These are phyloP conservation scores for Pyrochroa serraticornis DNA, from an alignment of 2,888 invertebrate species.

Conservation along the genomic window DNA sequence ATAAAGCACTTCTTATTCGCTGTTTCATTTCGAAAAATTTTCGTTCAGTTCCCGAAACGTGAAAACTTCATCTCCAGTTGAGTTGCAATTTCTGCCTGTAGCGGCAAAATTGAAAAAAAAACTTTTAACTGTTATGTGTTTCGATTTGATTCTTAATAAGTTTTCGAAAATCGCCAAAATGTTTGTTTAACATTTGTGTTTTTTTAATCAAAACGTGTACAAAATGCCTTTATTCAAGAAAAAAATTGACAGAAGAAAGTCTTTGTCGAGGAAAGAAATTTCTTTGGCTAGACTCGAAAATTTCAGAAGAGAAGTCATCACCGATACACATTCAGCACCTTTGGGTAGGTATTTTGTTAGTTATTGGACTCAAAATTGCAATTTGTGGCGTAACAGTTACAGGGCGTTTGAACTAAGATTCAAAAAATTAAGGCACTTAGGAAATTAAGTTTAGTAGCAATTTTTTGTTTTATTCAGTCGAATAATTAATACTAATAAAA, in stretches of 20 bases:
- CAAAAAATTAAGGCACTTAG: too few relatives aligned
- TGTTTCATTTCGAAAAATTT: conserved; percentile 24
- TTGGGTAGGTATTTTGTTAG: conserved; percentile 45
- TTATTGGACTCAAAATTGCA: neutral
- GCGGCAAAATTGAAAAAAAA: neutral
- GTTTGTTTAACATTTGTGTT: conserved; percentile 8
- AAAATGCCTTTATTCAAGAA: conserved; percentile 47
- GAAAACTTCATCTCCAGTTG: conserved; percentile 1
- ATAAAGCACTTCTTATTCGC: conserved; percentile 28
- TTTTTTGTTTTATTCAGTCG: too few relatives aligned
- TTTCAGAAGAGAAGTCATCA: conserved; percentile 65
- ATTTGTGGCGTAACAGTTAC: too few relatives aligned
- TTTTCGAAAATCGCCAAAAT: conserved; percentile 15
- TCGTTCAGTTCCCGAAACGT: conserved; percentile 8
- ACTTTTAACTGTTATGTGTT: too few relatives aligned
- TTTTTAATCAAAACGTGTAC: too few relatives aligned
- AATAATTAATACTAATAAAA: too few relatives aligned
- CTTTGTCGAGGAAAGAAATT: conserved; percentile 57
- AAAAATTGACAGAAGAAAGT: conserved; percentile 37
- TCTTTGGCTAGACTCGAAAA: conserved; percentile 58
- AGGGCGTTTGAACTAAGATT: too few relatives aligned
- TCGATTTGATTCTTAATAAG: too few relatives aligned
- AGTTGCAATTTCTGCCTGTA: neutral
- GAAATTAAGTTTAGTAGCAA: too few relatives aligned
- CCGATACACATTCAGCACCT: conserved; percentile 62